phyloP scores from a whole-genome alignment of 2,797 vertebrate species.

The Molothrus ater region DNA sequence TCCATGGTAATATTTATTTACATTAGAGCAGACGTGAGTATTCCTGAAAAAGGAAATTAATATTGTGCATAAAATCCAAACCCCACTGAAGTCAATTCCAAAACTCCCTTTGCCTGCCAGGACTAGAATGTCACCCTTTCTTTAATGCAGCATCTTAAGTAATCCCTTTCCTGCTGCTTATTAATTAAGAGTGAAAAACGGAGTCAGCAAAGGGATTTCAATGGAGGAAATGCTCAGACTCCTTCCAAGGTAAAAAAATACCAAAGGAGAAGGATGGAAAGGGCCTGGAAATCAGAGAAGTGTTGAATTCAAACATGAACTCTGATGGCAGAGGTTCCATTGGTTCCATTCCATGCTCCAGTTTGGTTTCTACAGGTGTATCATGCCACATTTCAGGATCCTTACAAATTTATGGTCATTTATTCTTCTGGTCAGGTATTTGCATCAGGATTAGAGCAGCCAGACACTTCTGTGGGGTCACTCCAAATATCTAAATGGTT shows the following conservation, averaged over 20 bases:
- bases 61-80: conserved; percentile 19
- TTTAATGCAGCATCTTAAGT: neutral
- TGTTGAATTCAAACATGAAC: neutral
- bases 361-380: neutral
- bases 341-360: neutral
- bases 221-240: neutral
- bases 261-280: neutral
- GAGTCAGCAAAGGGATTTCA: neutral
- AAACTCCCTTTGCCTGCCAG: neutral
- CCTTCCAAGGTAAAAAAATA: neutral
- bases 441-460: neutral
- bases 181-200: neutral
- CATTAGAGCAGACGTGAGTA: neutral
- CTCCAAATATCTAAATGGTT: neutral
- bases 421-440: neutral
- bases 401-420: neutral
- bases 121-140: neutral
- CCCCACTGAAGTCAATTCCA: neutral
- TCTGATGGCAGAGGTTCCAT: neutral
- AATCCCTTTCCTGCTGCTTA: neutral
- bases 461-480: neutral
- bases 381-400: neutral
- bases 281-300: neutral
- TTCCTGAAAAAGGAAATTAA: conserved; percentile 30
- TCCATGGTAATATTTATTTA: conserved; percentile 45